Percentiles rank a stretch among this genome's conserved stretches.
phyloP scores from a whole-genome alignment of 1,140 invertebrate species.

The Chlorops oryzae region DNA sequence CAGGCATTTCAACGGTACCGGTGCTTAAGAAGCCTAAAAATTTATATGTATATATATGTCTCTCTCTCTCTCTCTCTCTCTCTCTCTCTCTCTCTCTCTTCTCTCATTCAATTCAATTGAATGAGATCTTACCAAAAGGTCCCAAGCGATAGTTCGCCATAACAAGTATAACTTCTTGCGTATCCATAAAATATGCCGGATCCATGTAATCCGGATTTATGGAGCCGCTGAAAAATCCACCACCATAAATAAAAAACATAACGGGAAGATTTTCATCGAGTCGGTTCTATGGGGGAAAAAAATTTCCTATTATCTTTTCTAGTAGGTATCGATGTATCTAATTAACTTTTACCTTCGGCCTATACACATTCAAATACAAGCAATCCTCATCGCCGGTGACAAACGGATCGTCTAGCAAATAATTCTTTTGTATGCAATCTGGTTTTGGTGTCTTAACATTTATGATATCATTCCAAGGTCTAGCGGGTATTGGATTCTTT shows the following conservation, averaged over 20 bases:
- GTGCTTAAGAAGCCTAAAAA: slow-evolving; percentile 21
- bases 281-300: background rate
- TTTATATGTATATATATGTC: background rate
- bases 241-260: slow-evolving; percentile 58
- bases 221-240: slow-evolving; percentile 50
- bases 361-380: slow-evolving; percentile 57
- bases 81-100: background rate
- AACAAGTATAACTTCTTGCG: slow-evolving; percentile 52
- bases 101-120: too few species aligned
- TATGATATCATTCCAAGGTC: slow-evolving; percentile 20
- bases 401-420: background rate
- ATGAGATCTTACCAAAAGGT: slow-evolving; percentile 33
- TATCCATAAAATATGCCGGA: slow-evolving; percentile 48
- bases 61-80: too few species aligned
- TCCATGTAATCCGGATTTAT: slow-evolving; percentile 31
- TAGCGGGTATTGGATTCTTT: slow-evolving; percentile 30
- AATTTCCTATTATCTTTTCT: background rate
- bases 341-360: slow-evolving; percentile 46
- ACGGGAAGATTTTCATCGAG: slow-evolving; percentile 46
- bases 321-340: background rate
- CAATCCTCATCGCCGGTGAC: slow-evolving; percentile 53
- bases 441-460: slow-evolving; percentile 20
- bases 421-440: slow-evolving; percentile 31
- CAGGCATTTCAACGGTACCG: slow-evolving; percentile 20
- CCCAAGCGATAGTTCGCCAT: slow-evolving; percentile 55